phyloP scores from a whole-genome alignment of 2,888 invertebrate species.

The Coleophora deauratella region DNA sequence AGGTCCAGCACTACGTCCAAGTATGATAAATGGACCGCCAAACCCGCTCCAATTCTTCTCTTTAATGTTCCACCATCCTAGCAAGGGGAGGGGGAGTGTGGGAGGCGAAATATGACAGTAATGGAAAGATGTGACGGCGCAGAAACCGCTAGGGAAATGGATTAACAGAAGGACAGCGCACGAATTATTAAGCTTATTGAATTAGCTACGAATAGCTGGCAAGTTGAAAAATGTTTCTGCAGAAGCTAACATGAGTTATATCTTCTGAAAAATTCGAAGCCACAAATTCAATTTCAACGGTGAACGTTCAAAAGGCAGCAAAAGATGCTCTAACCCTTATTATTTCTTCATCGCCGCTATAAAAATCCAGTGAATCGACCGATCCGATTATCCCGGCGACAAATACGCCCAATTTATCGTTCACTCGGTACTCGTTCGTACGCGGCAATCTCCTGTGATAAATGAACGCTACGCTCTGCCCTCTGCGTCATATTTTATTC shows the following conservation, averaged over 20 bases:
- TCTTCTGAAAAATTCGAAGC: too few relatives aligned
- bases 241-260: too few relatives aligned
- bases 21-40: slow-evolving; percentile 60
- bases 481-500: slow-evolving; percentile 23
- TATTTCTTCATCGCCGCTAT: neutral
- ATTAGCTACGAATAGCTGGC: neutral
- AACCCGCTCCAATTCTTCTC: slow-evolving; percentile 46
- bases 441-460: slow-evolving; percentile 26
- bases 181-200: neutral
- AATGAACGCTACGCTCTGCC: slow-evolving; percentile 20
- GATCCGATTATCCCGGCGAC: slow-evolving; percentile 27
- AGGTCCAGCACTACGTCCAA: slow-evolving; percentile 29
- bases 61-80: slow-evolving; percentile 27
- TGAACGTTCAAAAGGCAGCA: too few relatives aligned
- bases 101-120: slow-evolving; percentile 47
- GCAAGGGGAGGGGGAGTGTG: slow-evolving; percentile 23
- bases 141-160: slow-evolving; percentile 36
- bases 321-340: too few relatives aligned
- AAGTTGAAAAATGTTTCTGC: too few relatives aligned
- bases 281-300: too few relatives aligned
- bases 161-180: slow-evolving; percentile 10
- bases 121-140: slow-evolving; percentile 46
- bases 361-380: slow-evolving; percentile 6
- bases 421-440: slow-evolving; percentile 11
- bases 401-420: slow-evolving; percentile 30